phyloP scores from a whole-genome alignment of 1,140 invertebrate species.

The Dryas iulia region DNA sequence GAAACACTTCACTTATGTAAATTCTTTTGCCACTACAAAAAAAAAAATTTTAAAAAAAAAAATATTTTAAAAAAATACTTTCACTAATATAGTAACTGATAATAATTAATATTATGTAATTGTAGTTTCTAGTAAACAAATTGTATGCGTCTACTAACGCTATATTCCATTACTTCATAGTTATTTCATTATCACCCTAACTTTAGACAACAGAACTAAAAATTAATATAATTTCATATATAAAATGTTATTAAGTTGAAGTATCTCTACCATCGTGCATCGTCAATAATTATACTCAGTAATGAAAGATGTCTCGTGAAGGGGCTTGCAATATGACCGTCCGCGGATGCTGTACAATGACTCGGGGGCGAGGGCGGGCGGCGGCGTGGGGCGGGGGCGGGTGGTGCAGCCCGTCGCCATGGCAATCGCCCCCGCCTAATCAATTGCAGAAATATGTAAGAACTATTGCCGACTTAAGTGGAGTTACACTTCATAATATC shows the following conservation, averaged over 20 bases:
- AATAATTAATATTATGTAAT: no score
- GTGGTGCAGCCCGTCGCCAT: conserved; percentile 49
- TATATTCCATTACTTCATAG: no score
- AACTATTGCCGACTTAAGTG: conserved; percentile 9
- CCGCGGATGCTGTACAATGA: conserved; percentile 39
- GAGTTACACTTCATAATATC: not conserved
- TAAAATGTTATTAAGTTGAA: not conserved
- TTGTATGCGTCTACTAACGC: no score
- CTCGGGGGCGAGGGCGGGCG: conserved; percentile 21
- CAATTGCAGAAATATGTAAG: conserved; percentile 80
- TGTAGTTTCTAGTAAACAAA: no score
- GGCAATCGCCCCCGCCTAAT: conserved; percentile 78
- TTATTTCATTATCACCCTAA: not conserved
- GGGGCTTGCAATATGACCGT: conserved; percentile 39
- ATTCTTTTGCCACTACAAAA: no score
- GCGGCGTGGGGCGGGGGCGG: conserved; percentile 21
- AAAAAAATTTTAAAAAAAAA: no score
- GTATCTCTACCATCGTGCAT: not conserved
- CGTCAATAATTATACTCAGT: conserved; percentile 28
- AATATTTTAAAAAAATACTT: no score
- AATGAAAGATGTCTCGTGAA: conserved; percentile 40
- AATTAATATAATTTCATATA: no score
- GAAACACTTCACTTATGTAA: no score
- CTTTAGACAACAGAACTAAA: not conserved
- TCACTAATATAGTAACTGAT: no score